phyloP scores from a whole-genome alignment of 2,888 invertebrate species.

The Phyllotreta cruciferae region DNA sequence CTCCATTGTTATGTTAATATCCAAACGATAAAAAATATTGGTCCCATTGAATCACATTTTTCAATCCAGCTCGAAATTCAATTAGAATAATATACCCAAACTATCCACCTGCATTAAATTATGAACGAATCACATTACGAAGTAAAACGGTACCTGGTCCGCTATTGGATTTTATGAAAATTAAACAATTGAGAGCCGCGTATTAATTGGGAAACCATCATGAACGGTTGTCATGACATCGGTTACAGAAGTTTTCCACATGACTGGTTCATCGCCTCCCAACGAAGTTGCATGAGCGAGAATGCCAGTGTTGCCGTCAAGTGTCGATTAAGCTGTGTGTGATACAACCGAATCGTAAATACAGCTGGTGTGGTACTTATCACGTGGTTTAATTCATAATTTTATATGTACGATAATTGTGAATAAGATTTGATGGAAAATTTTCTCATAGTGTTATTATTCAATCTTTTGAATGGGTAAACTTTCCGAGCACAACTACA shows the following conservation, averaged over 20 bases:
- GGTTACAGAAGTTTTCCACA: constrained; percentile 55
- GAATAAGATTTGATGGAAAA: too few species aligned
- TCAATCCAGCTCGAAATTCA: too few species aligned
- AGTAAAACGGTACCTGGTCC: constrained; percentile 14
- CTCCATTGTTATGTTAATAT: too few species aligned
- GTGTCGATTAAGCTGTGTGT: background rate
- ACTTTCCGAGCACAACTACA: constrained; percentile 15
- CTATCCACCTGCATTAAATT: too few species aligned
- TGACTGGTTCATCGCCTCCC: constrained; percentile 43
- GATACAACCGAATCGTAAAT: too few species aligned
- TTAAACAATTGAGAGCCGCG: constrained; percentile 44
- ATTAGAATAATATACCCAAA: too few species aligned
- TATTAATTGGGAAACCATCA: constrained; percentile 56
- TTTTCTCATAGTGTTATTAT: background rate
- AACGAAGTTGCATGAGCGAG: constrained; percentile 19
- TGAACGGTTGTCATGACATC: constrained; percentile 56
- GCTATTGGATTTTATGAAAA: constrained; percentile 41
- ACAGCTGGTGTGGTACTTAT: too few species aligned
- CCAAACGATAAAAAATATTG: too few species aligned
- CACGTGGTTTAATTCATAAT: too few species aligned
- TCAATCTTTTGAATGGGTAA: background rate
- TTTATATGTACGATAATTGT: too few species aligned
- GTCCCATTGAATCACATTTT: too few species aligned
- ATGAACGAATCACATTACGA: background rate
- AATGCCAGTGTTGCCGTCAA: constrained; percentile 23